These are phyloP conservation scores for Varecia variegata DNA, from an alignment of 2,797 vertebrate species.

Conservation along the genomic window DNA sequence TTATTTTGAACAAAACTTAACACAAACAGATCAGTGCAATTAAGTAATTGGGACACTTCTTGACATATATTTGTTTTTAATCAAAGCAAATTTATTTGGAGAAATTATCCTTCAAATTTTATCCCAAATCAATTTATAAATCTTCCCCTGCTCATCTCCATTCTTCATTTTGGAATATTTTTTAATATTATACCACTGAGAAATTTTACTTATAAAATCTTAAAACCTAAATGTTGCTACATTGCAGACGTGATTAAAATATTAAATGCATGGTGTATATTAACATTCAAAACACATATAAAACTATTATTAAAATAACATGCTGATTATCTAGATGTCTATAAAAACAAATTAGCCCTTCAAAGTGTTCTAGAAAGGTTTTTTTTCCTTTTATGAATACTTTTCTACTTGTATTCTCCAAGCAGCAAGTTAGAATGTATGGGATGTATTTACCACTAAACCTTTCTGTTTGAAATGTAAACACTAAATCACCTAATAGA, in stretches of 20 bases:
- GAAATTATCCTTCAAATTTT: not conserved
- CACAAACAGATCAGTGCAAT: not conserved
- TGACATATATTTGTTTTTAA: constrained; percentile 1
- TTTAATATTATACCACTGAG: not conserved
- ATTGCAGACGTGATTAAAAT: not conserved
- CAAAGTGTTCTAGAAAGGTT: not conserved
- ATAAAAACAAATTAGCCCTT: not conserved
- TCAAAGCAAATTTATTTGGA: constrained; percentile 32
- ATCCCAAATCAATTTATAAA: not conserved
- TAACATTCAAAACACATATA: not conserved
- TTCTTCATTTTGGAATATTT: not conserved
- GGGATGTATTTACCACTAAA: constrained; percentile 22
- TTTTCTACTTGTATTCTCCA: not conserved
- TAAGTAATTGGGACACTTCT: not conserved
- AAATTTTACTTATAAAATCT: constrained; percentile 26
- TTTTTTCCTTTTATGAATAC: not conserved
- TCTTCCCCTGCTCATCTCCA: not conserved
- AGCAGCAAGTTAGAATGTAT: not conserved
- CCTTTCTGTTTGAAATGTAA: constrained; percentile 35
- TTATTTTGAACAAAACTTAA: constrained; percentile 10
- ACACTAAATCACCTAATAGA: constrained; percentile 37
- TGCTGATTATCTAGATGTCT: not conserved
- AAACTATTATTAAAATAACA: constrained; percentile 11
- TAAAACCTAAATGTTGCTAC: not conserved
- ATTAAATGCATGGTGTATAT: not conserved